A percentile compares a stretch with the other conserved stretches of the same genome.
These are phyloP conservation scores for Folsomia manolachei DNA, from an alignment of 2,888 invertebrate species.

Conservation along the genomic window DNA sequence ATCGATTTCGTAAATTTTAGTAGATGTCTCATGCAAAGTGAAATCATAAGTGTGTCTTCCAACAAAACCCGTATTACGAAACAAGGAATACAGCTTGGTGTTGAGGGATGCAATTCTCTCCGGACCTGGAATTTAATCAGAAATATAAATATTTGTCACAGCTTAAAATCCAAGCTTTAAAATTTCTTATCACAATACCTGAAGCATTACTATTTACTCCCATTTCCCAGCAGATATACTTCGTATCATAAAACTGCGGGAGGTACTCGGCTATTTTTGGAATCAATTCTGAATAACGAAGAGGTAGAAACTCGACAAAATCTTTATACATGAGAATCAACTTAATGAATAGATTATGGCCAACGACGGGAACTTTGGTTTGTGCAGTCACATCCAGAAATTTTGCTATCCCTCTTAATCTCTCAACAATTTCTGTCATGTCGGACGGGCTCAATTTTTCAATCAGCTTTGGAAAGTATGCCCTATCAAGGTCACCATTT, in stretches of 20 bases:
- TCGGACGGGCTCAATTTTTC: slow-evolving; percentile 17
- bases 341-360: slow-evolving; percentile 36
- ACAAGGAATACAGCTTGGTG: slow-evolving; percentile 17
- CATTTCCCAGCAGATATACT: slow-evolving; percentile 27
- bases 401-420: slow-evolving; percentile 32
- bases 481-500: slow-evolving; percentile 19
- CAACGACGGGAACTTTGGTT: slow-evolving; percentile 26
- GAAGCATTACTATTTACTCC: neutral
- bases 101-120: neutral
- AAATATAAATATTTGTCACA: neutral
- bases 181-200: neutral
- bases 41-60: neutral
- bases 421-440: slow-evolving; percentile 18
- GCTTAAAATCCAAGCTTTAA: neutral
- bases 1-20: neutral
- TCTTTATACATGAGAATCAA: slow-evolving; percentile 32
- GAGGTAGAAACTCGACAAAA: slow-evolving; percentile 33
- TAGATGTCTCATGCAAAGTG: slow-evolving; percentile 7
- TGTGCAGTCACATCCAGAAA: slow-evolving; percentile 26
- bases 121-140: neutral
- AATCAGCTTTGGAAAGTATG: slow-evolving; percentile 26
- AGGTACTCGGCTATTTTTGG: slow-evolving; percentile 7
- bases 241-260: slow-evolving; percentile 33
- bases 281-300: slow-evolving; percentile 2
- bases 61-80: slow-evolving; percentile 3